Conservation (phyloP, 2,888 invertebrate species). For the Choreutis nemorana region DNA sequence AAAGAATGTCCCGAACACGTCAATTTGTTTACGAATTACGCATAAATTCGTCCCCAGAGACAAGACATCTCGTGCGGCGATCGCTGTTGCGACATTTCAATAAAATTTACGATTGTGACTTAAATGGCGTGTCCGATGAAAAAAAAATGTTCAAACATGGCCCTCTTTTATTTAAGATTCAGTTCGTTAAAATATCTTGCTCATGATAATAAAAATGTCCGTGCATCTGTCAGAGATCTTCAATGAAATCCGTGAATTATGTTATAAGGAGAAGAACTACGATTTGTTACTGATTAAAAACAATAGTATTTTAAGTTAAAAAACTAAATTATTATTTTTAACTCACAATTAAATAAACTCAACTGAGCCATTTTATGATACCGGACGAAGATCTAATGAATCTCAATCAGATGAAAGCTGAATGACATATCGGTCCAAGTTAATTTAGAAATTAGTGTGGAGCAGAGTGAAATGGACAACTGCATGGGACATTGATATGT, state of each 20-base stretch:
- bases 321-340: too few relatives aligned
- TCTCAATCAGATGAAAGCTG: too few relatives aligned
- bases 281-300: too few relatives aligned
- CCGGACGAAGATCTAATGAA: too few relatives aligned
- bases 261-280: too few relatives aligned
- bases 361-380: too few relatives aligned
- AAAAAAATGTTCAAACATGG: slow-evolving; percentile 52
- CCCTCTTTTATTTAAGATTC: slow-evolving; percentile 55
- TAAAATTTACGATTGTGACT: slow-evolving; percentile 66
- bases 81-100: slow-evolving; percentile 64
- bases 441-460: slow-evolving; percentile 47
- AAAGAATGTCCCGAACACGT: slow-evolving; percentile 50
- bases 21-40: slow-evolving; percentile 66
- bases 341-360: too few relatives aligned
- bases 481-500: slow-evolving; percentile 54
- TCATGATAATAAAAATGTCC: slow-evolving; percentile 53
- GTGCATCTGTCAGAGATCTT: slow-evolving; percentile 32
- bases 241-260: slow-evolving; percentile 40
- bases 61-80: slow-evolving; percentile 61
- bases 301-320: too few relatives aligned
- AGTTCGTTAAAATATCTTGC: slow-evolving; percentile 62
- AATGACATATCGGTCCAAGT: too few relatives aligned
- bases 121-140: slow-evolving; percentile 59
- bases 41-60: slow-evolving; percentile 63
- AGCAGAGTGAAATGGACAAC: slow-evolving; percentile 45